These are phyloP conservation scores for Lordiphosa fenestrarum DNA, from an alignment of 2,888 invertebrate species.

Conservation along the genomic window DNA sequence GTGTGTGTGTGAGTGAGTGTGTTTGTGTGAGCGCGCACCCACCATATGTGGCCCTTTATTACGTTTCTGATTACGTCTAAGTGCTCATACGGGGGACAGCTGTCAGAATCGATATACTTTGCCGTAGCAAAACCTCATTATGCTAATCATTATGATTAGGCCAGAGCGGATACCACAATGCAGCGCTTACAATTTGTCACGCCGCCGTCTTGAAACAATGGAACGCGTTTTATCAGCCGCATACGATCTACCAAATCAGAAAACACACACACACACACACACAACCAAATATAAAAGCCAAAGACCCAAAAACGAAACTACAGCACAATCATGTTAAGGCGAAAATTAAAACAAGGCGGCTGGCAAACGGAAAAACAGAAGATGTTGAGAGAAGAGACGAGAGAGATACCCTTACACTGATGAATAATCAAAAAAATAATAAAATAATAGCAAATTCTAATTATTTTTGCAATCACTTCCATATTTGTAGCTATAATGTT, in stretches of 20 bases:
- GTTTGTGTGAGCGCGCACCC: constrained; percentile 19
- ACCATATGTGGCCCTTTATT: constrained; percentile 67
- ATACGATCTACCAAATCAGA: constrained; percentile 26
- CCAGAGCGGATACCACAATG: constrained; percentile 21
- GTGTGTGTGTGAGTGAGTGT: constrained; percentile 2
- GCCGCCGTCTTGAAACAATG: constrained; percentile 45
- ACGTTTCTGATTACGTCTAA: constrained; percentile 67
- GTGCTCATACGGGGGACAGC: constrained; percentile 45
- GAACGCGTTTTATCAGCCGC: constrained; percentile 43
- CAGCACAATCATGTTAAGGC: constrained; percentile 7
- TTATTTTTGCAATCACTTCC: too few relatives aligned
- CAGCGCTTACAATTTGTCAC: constrained; percentile 59
- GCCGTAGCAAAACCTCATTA: constrained; percentile 41
- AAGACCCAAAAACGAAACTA: constrained; percentile 24
- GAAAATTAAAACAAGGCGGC: constrained; percentile 29
- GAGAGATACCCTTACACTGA: too few relatives aligned
- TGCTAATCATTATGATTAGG: constrained; percentile 72
- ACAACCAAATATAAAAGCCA: constrained; percentile 4
- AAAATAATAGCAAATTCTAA: not conserved
- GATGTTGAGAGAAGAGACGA: not conserved
- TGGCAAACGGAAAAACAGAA: not conserved
- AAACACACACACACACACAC: not conserved
- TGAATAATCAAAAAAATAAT: not conserved
- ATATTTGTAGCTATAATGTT: too few relatives aligned
- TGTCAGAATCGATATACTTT: constrained; percentile 37